These are phyloP conservation scores for Saccostrea cuccullata DNA, from an alignment of 1,140 invertebrate species.

Conservation along the genomic window DNA sequence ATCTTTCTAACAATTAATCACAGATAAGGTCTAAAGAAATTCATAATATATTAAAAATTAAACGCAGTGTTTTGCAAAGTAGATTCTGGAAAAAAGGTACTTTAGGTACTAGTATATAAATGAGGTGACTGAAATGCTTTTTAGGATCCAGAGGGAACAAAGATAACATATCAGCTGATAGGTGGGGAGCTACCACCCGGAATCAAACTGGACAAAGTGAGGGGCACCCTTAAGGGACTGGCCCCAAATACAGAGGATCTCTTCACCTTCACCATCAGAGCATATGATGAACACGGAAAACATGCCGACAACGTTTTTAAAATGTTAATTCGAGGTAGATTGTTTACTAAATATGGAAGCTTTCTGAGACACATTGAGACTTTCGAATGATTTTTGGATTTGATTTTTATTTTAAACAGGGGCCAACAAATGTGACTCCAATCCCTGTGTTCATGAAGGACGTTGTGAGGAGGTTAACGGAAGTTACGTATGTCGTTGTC, in stretches of 20 bases:
- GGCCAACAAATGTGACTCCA: constrained; percentile 40
- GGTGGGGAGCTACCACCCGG: constrained; percentile 60
- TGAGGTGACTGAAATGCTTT: not conserved
- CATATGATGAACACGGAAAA: constrained; percentile 58
- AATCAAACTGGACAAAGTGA: constrained; percentile 44
- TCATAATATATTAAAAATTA: no score
- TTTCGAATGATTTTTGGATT: no score
- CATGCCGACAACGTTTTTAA: constrained; percentile 60
- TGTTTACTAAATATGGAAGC: not conserved
- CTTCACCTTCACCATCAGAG: constrained; percentile 59
- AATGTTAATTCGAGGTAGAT: constrained; percentile 57
- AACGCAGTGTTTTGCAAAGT: no score
- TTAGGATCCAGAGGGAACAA: constrained; percentile 60
- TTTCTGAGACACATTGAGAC: no score
- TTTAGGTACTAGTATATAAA: no score
- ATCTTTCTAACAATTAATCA: no score
- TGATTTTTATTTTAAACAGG: constrained; percentile 34
- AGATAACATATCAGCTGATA: constrained; percentile 51
- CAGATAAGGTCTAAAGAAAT: no score
- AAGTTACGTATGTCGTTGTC: constrained; percentile 55
- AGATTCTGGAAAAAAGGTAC: no score
- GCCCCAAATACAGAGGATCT: constrained; percentile 60
- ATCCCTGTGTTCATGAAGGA: constrained; percentile 57
- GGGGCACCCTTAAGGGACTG: constrained; percentile 54
- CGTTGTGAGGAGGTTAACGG: constrained; percentile 49